These are phyloP conservation scores for Epinotia bilunana DNA, from an alignment of 2,888 invertebrate genomes.

Conservation along the genomic window DNA sequence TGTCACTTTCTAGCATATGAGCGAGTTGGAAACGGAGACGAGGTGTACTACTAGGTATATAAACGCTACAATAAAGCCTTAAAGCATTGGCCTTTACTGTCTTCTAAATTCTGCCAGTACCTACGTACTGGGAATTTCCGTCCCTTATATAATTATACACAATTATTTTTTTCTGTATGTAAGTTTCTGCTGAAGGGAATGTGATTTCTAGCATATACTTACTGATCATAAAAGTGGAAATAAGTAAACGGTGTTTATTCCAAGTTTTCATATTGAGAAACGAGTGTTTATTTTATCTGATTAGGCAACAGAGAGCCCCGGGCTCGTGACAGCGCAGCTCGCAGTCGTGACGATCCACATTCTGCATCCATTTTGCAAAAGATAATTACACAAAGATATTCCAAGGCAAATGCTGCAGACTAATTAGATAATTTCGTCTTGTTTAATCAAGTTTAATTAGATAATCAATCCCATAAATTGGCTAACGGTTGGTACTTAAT, in stretches of 20 bases:
- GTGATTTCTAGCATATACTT: no score
- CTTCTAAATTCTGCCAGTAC: no score
- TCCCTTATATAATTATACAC: no score
- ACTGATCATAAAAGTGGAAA: background rate
- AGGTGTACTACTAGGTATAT: no score
- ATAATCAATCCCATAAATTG: slow-evolving; percentile 32
- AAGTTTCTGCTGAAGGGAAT: no score
- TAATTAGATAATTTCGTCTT: slow-evolving; percentile 43
- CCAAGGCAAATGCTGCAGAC: slow-evolving; percentile 44
- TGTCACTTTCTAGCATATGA: no score
- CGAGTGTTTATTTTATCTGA: slow-evolving; percentile 37
- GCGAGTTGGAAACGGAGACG: no score
- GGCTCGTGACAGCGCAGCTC: slow-evolving; percentile 51
- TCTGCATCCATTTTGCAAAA: slow-evolving; percentile 60
- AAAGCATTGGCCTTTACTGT: no score
- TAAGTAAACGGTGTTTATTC: background rate
- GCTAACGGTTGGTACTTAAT: background rate
- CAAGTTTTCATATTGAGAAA: slow-evolving; percentile 25
- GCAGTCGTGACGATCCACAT: slow-evolving; percentile 56
- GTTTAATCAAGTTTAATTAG: slow-evolving; percentile 35
- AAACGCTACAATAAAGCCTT: no score
- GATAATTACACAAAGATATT: slow-evolving; percentile 58
- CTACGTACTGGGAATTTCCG: no score
- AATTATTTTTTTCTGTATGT: no score
- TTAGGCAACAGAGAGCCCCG: slow-evolving; percentile 34